These are phyloP conservation scores for Muntiacus reevesi DNA, from an alignment of 2,113 vertebrate species.

Conservation along the genomic window DNA sequence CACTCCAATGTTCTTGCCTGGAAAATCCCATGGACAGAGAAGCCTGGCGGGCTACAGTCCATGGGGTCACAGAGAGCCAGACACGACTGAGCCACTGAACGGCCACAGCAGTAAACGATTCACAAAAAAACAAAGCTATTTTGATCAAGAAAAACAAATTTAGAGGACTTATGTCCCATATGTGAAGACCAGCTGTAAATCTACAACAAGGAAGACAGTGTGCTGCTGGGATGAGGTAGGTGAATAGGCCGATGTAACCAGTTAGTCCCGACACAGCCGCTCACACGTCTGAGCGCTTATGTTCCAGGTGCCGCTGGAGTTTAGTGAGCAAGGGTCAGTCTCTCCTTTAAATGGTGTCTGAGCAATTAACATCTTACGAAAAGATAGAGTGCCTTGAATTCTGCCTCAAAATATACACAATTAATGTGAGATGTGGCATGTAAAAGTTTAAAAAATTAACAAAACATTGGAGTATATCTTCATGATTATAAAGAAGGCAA, in stretches of 20 bases:
- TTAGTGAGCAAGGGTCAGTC: background rate
- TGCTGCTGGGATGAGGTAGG: background rate
- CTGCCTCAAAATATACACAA: background rate
- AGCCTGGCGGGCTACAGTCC: background rate
- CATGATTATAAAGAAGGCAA: background rate
- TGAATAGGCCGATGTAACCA: fast-evolving
- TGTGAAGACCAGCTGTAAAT: background rate
- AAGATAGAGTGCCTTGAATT: background rate
- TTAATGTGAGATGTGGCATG: background rate
- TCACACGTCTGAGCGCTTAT: fast-evolving
- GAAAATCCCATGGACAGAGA: background rate
- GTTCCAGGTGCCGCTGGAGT: background rate
- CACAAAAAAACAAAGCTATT: no score
- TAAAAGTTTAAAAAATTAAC: background rate
- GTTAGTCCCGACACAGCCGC: fast-evolving
- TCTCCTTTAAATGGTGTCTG: background rate
- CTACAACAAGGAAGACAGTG: no score
- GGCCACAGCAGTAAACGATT: background rate
- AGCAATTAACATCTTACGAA: background rate
- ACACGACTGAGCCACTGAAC: background rate
- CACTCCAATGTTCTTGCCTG: background rate
- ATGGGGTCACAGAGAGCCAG: background rate
- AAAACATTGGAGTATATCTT: background rate
- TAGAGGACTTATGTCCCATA: background rate
- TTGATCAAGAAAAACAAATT: background rate